Evolutionary conservation across 1,140 invertebrate genomes (phyloP).

Genomic region (Brachionus rubens): DNA sequence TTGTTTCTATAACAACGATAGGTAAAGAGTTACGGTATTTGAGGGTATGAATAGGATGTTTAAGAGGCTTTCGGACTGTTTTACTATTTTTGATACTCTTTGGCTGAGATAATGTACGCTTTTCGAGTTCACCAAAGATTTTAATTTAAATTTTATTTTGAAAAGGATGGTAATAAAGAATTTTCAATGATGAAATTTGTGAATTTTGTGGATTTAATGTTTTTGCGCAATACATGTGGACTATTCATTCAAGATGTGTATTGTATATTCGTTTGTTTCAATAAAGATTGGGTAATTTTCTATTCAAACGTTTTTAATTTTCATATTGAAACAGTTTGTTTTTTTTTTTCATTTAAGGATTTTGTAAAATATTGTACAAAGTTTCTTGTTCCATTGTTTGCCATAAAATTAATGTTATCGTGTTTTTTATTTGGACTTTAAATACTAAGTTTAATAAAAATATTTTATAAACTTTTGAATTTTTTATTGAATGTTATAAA

Average conservation of each 20-base stretch:
- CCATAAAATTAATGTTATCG: not conserved
- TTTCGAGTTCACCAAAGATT: too few relatives aligned
- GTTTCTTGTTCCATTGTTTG: not conserved
- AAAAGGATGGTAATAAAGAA: not conserved
- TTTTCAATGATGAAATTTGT: not conserved
- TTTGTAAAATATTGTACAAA: not conserved
- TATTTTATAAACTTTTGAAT: too few relatives aligned
- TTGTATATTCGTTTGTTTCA: not conserved
- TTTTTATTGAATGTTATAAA: too few relatives aligned
- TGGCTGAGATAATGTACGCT: too few relatives aligned
- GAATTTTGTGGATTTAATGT: conserved; percentile 20
- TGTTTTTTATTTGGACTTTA: not conserved
- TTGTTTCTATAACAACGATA: too few relatives aligned
- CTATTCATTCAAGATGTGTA: conserved; percentile 4
- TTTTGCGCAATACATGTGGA: not conserved
- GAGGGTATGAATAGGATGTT: too few relatives aligned
- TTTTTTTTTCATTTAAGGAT: not conserved
- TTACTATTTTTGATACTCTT: too few relatives aligned
- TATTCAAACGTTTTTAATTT: not conserved
- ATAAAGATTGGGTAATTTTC: conserved; percentile 17
- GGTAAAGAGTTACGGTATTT: too few relatives aligned
- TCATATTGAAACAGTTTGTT: not conserved
- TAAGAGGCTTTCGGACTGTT: too few relatives aligned
- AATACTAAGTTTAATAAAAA: too few relatives aligned
- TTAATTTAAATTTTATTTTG: not conserved